Evolutionary conservation across 2,888 invertebrate species (phyloP).

Genomic region (Cataglyphis albicans): DNA sequence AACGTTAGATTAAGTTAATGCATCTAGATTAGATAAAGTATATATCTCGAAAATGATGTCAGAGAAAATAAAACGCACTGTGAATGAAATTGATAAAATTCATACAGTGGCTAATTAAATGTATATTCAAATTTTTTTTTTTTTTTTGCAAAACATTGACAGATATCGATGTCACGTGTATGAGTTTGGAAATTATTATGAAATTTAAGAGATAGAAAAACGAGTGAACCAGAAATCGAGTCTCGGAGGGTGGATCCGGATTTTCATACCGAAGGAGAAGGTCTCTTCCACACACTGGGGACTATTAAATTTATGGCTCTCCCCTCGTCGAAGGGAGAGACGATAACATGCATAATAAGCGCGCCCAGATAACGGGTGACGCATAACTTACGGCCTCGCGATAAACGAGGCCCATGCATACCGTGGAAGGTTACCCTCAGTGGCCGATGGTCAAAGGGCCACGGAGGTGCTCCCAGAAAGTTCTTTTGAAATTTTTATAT

Average conservation of each 20-base stretch:
- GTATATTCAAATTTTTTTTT: not conserved
- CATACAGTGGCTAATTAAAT: not conserved
- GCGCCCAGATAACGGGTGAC: conserved; percentile 76
- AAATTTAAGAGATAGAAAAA: conserved; percentile 16
- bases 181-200: not conserved
- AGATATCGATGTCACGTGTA: not conserved
- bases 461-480: conserved; percentile 19
- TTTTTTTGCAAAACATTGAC: not conserved
- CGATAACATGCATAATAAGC: conserved; percentile 80
- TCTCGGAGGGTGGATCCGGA: conserved; percentile 68
- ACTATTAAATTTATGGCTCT: conserved; percentile 80
- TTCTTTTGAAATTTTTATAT: conserved; percentile 11
- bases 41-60: conserved; percentile 5
- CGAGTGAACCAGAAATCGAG: conserved; percentile 45
- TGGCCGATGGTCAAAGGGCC: conserved; percentile 8
- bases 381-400: conserved; percentile 75
- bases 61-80: not conserved
- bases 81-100: not conserved
- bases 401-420: conserved; percentile 72
- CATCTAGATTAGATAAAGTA: not conserved
- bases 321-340: conserved; percentile 71
- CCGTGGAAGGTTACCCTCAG: conserved; percentile 38
- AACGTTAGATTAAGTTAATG: conserved; percentile 13
- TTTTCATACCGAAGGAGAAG: conserved; percentile 59
- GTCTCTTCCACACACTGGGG: conserved; percentile 62